Evolutionary conservation across 2,113 vertebrate species (phyloP).

Genomic region (Eretmochelys imbricata): DNA sequence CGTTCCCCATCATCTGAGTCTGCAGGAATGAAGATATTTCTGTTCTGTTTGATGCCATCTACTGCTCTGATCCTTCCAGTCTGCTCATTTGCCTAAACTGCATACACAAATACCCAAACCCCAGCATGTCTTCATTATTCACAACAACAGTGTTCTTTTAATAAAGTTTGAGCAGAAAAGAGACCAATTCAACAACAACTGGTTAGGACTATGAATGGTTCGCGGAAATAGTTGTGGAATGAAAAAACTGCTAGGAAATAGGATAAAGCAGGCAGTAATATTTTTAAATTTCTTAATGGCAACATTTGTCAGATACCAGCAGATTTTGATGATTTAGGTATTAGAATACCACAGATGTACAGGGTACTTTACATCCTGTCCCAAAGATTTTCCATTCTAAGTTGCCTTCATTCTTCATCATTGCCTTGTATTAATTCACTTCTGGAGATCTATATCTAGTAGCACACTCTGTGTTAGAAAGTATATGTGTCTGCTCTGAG

Average conservation of each 20-base stretch:
- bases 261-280: not conserved
- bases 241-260: not conserved
- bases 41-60: not conserved
- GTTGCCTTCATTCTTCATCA: not conserved
- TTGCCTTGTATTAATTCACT: not conserved
- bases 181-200: not conserved
- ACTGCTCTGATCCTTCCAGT: not conserved
- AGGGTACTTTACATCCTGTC: not conserved
- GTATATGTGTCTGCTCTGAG: not conserved
- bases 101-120: not conserved
- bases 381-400: not conserved
- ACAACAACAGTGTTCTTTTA: not conserved
- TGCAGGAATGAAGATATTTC: not conserved
- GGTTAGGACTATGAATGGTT: not conserved
- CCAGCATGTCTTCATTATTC: not conserved
- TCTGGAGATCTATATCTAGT: not conserved
- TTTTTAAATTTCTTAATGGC: not conserved
- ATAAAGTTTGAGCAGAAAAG: not conserved
- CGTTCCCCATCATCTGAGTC: not conserved
- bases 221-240: not conserved
- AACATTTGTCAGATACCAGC: not conserved
- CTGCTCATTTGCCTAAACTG: not conserved
- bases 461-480: not conserved
- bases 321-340: not conserved
- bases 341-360: not conserved